A percentile compares a stretch with the other conserved stretches of the same genome.
Conservation (phyloP, 2,113 vertebrate species). For the Catharus minimus region DNA sequence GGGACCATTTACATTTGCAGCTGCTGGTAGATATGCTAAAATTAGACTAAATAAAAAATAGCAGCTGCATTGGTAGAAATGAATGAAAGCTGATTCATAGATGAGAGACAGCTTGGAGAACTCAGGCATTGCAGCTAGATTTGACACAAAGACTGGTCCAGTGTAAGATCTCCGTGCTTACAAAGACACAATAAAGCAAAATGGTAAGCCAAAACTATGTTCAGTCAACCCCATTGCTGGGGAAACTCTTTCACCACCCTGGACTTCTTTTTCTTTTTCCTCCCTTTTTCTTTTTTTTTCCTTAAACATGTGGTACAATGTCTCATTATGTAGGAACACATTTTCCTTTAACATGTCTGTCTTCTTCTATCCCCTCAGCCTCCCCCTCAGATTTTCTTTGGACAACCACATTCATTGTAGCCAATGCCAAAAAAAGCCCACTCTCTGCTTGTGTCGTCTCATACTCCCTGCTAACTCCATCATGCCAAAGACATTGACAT, state of each 20-base stretch:
- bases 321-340: slow-evolving; percentile 60
- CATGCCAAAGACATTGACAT: slow-evolving; percentile 41
- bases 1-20: slow-evolving; percentile 45
- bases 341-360: slow-evolving; percentile 38
- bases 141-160: slow-evolving; percentile 45
- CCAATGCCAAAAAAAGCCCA: slow-evolving; percentile 58
- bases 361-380: slow-evolving; percentile 20
- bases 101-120: neutral
- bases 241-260: slow-evolving; percentile 40
- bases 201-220: slow-evolving; percentile 51
- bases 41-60: slow-evolving; percentile 50
- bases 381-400: slow-evolving; percentile 43
- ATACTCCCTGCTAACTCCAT: neutral
- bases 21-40: slow-evolving; percentile 48
- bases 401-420: slow-evolving; percentile 68
- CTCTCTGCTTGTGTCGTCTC: slow-evolving; percentile 28
- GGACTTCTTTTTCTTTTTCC: neutral
- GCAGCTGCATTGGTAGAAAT: slow-evolving; percentile 33
- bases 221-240: slow-evolving; percentile 19
- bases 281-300: rapidly evolving
- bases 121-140: neutral
- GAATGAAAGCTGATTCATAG: slow-evolving; percentile 30
- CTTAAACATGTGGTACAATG: slow-evolving; percentile 48
- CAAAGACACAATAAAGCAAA: slow-evolving; percentile 15
- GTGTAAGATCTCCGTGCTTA: neutral